Evolutionary conservation across 2,888 invertebrate genomes (phyloP).

Genomic region (Odontothrips loti): DNA sequence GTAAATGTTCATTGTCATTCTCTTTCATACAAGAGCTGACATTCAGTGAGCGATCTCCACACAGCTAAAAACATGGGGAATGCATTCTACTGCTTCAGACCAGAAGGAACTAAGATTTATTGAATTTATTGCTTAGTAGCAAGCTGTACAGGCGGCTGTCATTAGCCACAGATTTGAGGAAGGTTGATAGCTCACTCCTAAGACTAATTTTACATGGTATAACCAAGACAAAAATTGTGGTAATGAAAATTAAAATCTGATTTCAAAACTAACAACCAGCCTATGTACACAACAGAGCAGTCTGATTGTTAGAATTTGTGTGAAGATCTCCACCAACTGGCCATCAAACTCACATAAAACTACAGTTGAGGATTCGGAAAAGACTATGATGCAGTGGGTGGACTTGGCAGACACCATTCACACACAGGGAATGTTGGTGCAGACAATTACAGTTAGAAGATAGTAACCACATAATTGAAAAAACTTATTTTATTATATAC

Average conservation of each 20-base stretch:
- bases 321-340: neutral
- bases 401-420: neutral
- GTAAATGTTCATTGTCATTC: too few species aligned
- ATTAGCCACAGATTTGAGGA: too few species aligned
- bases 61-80: too few species aligned
- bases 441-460: neutral
- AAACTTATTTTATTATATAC: neutral
- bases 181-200: neutral
- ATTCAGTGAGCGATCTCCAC: too few species aligned
- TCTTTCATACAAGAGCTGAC: too few species aligned
- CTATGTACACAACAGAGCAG: neutral
- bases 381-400: conserved; percentile 1
- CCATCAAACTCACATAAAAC: neutral
- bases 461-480: neutral
- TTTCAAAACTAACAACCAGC: neutral
- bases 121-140: too few species aligned
- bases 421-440: neutral
- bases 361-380: neutral
- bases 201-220: neutral
- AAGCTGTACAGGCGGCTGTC: too few species aligned
- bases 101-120: too few species aligned
- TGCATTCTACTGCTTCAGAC: too few species aligned
- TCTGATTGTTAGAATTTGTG: neutral
- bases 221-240: neutral
- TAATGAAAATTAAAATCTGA: too few species aligned